A percentile compares a stretch with the other conserved stretches of the same genome.
These are phyloP conservation scores for Caenorhabditis sp. DNA, from an alignment of 2,888 invertebrate species.

Conservation along the genomic window DNA sequence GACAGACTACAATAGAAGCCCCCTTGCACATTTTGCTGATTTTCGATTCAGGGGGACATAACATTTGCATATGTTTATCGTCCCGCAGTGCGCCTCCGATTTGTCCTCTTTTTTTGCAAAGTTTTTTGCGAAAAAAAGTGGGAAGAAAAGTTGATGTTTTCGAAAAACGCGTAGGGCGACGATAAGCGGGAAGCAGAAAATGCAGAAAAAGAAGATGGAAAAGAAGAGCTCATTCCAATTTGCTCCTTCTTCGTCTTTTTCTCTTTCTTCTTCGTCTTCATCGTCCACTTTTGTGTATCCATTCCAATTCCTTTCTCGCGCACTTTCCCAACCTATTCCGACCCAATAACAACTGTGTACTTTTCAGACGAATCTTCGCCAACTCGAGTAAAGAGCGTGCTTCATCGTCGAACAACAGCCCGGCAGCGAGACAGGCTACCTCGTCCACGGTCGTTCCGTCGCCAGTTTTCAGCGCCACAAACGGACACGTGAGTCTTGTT, in stretches of 20 bases:
- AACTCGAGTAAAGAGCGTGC: slow-evolving; percentile 61
- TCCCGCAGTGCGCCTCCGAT: background rate
- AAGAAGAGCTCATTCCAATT: slow-evolving; percentile 51
- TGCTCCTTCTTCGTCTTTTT: slow-evolving; percentile 45
- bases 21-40: background rate
- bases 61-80: slow-evolving; percentile 47
- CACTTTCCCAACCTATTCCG: background rate
- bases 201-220: slow-evolving; percentile 35
- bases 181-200: background rate
- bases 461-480: slow-evolving; percentile 8
- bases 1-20: background rate
- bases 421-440: slow-evolving; percentile 44
- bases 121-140: background rate
- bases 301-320: background rate
- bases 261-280: slow-evolving; percentile 21
- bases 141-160: slow-evolving; percentile 32
- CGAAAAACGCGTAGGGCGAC: too few relatives aligned
- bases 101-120: background rate
- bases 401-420: slow-evolving; percentile 44
- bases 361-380: slow-evolving; percentile 66
- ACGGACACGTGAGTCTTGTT: slow-evolving; percentile 57
- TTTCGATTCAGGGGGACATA: background rate
- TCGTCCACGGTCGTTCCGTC: slow-evolving; percentile 22
- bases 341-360: background rate
- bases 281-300: background rate